These are phyloP conservation scores for Polypterus bichir DNA, from an alignment of 2,113 vertebrate genomes.

Conservation along the genomic window DNA sequence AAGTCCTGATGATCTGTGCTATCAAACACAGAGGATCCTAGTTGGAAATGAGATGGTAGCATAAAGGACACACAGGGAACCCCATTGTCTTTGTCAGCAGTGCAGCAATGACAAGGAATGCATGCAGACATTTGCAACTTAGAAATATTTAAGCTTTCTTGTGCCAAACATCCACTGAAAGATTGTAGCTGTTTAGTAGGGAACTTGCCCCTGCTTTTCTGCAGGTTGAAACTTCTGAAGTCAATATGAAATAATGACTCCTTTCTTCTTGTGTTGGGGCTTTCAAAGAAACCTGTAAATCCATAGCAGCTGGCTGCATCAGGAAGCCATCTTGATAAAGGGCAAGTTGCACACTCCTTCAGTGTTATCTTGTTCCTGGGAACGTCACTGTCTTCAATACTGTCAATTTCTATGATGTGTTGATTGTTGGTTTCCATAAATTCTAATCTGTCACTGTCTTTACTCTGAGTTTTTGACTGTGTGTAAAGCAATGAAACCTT, in stretches of 20 bases:
- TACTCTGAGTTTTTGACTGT: neutral
- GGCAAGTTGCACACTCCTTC: neutral
- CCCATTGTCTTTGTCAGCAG: constrained; percentile 25
- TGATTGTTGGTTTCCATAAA: neutral
- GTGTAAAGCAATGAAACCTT: neutral
- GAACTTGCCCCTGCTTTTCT: constrained; percentile 20
- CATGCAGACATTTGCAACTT: constrained; percentile 5
- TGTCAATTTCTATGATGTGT: constrained; percentile 8
- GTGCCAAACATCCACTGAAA: constrained; percentile 10
- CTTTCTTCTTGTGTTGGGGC: constrained; percentile 50
- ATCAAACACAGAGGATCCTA: constrained; percentile 16
- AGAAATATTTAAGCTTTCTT: constrained; percentile 13
- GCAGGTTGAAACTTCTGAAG: constrained; percentile 27
- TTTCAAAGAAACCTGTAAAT: constrained; percentile 41
- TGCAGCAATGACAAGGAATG: constrained; percentile 18
- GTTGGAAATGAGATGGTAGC: constrained; percentile 11
- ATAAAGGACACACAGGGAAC: constrained; percentile 23
- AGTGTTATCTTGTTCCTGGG: neutral
- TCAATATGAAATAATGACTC: constrained; percentile 52
- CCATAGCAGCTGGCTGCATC: constrained; percentile 36
- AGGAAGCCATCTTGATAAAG: constrained; percentile 15
- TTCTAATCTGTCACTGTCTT: neutral
- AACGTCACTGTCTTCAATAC: neutral
- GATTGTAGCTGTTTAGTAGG: constrained; percentile 6
- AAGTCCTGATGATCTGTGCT: constrained; percentile 14